Evolutionary conservation across 1,140 invertebrate genomes (phyloP).

Genomic region (Lepidurus couesii): DNA sequence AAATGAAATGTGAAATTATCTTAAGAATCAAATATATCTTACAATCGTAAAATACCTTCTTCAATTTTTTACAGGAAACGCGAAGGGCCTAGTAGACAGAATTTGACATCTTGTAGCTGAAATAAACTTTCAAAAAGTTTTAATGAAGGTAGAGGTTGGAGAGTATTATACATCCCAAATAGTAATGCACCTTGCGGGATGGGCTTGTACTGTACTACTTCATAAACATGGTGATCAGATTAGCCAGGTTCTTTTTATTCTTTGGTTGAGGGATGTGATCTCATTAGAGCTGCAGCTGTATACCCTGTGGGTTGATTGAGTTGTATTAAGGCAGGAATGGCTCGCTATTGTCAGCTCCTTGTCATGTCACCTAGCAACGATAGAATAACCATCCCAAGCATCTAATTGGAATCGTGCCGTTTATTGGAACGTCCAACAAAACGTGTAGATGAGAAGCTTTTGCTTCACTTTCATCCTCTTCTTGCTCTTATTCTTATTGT

Average conservation of each 20-base stretch:
- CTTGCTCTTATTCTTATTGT: background rate
- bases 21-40: no score
- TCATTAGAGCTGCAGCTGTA: background rate
- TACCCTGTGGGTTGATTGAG: background rate
- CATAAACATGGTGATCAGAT: constrained; percentile 7
- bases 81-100: no score
- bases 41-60: no score
- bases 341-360: constrained; percentile 17
- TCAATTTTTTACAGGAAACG: no score
- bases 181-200: background rate
- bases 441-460: background rate
- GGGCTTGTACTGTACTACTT: background rate
- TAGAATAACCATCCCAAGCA: background rate
- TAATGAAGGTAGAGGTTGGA: no score
- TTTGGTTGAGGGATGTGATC: background rate
- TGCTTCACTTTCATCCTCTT: background rate
- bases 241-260: background rate
- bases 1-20: no score
- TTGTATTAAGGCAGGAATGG: constrained; percentile 10
- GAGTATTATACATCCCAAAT: no score
- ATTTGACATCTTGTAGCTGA: no score
- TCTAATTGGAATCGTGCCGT: constrained; percentile 3
- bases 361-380: background rate
- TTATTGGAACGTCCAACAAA: background rate
- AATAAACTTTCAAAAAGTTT: no score